These are phyloP conservation scores for Oceanites oceanicus DNA, from an alignment of 2,113 vertebrate genomes.

Conservation along the genomic window DNA sequence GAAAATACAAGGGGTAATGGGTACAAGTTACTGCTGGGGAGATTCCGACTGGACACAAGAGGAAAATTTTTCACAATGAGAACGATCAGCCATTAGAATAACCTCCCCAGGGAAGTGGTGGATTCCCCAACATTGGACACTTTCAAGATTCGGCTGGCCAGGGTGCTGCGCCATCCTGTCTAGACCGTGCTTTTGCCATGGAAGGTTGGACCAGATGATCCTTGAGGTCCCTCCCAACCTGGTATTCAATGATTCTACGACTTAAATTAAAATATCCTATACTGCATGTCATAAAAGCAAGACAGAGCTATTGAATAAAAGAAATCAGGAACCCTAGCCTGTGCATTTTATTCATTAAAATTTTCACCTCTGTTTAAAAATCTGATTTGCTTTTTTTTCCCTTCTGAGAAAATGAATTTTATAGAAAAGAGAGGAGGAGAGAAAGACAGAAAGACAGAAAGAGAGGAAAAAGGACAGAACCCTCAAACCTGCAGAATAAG, in stretches of 20 bases:
- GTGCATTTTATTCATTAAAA: background rate
- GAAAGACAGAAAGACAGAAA: background rate
- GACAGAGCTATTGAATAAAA: background rate
- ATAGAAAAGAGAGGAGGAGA: background rate
- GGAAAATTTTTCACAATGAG: background rate
- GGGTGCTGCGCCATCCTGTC: background rate
- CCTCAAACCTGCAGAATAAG: background rate
- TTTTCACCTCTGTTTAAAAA: background rate
- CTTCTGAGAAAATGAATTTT: background rate
- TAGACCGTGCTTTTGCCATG: background rate
- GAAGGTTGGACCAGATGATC: background rate
- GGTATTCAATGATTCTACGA: background rate
- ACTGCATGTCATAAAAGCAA: background rate
- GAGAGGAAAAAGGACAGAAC: background rate
- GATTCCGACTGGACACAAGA: background rate
- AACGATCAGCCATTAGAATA: background rate
- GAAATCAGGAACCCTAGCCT: background rate
- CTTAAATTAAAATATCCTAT: background rate
- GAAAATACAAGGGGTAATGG: background rate
- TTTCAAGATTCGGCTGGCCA: background rate
- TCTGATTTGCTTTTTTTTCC: background rate
- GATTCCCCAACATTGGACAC: background rate
- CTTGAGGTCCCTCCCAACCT: background rate
- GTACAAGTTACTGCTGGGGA: background rate
- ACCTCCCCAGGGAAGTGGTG: background rate